Conservation (phyloP, 2,797 vertebrate genomes). For the Syncerus caffer region DNA sequence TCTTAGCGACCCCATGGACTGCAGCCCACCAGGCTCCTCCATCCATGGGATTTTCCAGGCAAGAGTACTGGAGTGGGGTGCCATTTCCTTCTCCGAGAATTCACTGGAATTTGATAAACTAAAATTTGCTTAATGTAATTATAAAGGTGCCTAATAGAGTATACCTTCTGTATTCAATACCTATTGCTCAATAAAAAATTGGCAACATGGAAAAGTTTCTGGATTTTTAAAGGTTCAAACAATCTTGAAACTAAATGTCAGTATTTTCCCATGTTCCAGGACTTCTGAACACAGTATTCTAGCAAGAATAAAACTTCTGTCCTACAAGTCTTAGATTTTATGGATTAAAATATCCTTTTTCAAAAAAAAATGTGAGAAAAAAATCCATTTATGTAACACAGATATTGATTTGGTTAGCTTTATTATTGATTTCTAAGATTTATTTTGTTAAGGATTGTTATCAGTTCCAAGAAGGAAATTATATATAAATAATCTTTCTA, state of each 20-base stretch:
- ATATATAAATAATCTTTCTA: neutral
- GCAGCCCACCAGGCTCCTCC: too few species aligned
- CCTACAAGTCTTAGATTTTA: neutral
- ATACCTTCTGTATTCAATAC: neutral
- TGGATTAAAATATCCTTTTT: neutral
- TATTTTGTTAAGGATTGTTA: neutral
- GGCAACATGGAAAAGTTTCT: neutral
- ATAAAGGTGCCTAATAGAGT: neutral
- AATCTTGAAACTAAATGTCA: neutral
- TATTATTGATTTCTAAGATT: constrained; percentile 11
- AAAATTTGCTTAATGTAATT: neutral
- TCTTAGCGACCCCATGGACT: too few species aligned
- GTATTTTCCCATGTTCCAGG: neutral
- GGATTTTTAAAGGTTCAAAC: neutral
- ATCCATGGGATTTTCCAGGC: too few species aligned
- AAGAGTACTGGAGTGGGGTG: too few species aligned
- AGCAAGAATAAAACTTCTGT: neutral
- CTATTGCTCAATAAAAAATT: neutral
- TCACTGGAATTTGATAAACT: neutral
- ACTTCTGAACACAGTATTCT: neutral
- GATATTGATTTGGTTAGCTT: neutral
- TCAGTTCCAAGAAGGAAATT: neutral
- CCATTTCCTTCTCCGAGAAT: neutral
- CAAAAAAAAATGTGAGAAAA: neutral
- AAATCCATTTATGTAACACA: neutral